Evolutionary conservation across 2,113 vertebrate species (phyloP), one percentile per base, ranked within the genome.

Genomic region (Leiothrix lutea): DNA sequence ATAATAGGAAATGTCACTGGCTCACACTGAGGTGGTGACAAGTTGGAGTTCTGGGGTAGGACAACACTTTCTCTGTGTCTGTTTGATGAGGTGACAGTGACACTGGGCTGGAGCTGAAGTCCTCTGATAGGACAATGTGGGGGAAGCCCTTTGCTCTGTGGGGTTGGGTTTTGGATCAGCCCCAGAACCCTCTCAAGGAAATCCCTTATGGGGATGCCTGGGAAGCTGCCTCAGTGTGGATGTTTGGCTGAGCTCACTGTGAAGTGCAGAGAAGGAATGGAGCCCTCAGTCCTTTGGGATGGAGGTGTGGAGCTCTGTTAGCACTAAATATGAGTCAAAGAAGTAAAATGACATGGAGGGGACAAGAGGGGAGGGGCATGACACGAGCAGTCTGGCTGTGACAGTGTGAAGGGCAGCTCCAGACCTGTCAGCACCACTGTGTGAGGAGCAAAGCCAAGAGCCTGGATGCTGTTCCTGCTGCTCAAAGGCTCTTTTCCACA

Each of bases 401-500:
- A 92, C 88, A 80, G 91, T 61, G 77, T 29, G 56, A 94, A 95
- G 97, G 90, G 94, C 94, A 94, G 17, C 95, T 93, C 92, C 60
- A 84, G 96, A 90, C 74, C 95, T 97, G 96, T 91, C 96, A 94
- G 93, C 64, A 45, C 91, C 69, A 14, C 91, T 60, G 61, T 51
- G 62, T 57, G 80, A 61, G 91, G 56, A 96, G 44, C 65, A 66
- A 54, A 90, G 92, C 92, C 92, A 94, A 94, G 96, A 91, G 89
- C 88, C 94, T 97, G 96, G 96, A 64, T 96, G 97, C 93, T 92
- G 40, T 7, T 94, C 65, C 61, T 94, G 64, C 82, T 4, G 54
- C 90, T 88, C 95, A 62, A 74, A 92, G 87, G 26, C 61, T 60
- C 3, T 94, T 97, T 96, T 93, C 96, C 89, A 88, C 61, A 62